phyloP scores from a whole-genome alignment of 2,888 invertebrate species.

The Tipula unca region DNA sequence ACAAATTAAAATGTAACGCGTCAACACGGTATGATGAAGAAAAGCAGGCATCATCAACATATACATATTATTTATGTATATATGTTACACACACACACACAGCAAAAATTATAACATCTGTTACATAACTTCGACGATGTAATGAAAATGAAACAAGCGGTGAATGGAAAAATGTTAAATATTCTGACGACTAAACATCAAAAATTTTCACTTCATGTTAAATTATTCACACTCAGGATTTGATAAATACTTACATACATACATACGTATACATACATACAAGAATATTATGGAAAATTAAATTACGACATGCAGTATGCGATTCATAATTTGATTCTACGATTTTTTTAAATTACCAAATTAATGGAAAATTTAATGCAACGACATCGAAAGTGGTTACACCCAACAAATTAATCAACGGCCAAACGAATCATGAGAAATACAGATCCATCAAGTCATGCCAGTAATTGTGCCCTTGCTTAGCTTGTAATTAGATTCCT shows the following conservation, averaged over 20 bases:
- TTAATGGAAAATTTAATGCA: too few relatives aligned
- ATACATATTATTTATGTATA: neutral
- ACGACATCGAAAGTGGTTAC: neutral
- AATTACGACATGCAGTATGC: neutral
- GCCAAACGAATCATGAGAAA: too few relatives aligned
- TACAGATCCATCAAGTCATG: too few relatives aligned
- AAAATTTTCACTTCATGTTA: constrained; percentile 1
- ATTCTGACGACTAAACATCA: constrained; percentile 14
- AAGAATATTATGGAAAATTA: neutral
- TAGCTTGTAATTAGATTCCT: too few relatives aligned
- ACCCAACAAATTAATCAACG: too few relatives aligned
- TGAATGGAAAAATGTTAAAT: neutral
- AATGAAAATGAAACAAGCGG: constrained; percentile 14
- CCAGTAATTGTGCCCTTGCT: too few relatives aligned
- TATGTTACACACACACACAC: neutral
- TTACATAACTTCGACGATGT: neutral
- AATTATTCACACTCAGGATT: neutral
- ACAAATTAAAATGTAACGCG: constrained; percentile 14
- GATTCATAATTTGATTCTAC: too few relatives aligned
- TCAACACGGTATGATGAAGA: neutral
- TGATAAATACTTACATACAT: too few relatives aligned
- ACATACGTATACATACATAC: too few relatives aligned
- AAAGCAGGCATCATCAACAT: neutral
- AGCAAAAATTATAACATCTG: neutral
- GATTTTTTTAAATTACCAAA: too few relatives aligned